Base-by-base conservation (phyloP, 2,888 invertebrate genomes). In the Polydrusus tereticollis region DNA sequence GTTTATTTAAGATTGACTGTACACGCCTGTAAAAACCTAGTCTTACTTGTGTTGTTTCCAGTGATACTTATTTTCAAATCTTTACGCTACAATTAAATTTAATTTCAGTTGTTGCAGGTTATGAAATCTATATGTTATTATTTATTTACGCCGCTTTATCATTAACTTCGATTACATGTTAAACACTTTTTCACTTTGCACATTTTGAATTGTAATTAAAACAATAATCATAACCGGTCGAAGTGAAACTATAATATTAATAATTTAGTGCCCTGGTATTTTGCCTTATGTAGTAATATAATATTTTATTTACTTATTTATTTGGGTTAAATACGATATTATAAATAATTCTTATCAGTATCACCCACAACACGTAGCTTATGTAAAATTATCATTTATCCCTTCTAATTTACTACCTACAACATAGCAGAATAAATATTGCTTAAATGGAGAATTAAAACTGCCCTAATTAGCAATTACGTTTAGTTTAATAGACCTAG, bases 121-220 rank as follows among this genome's bases (percentile, higher is more conserved):
- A 60, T 29, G 71, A 65, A 71, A 71, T 62, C 50, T 29, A 38
- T 60, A 43, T 62, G 41, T 47, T 64, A 57, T 43, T 64, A 71
- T 66, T 71, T 71, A 71, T 65, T 43, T 43, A 26, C 38, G 45
- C 71, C 71, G 66, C 65, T 66, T 71, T 71, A 66, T 71, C 52
- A 71, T 71, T 71, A 71, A 38, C 16, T 58, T 55, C 41, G 55
- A 71, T 71, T 71, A 66, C 45, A 60, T 33, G 60, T 66, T 59
- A 29, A 67, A 67, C 23, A 58, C n/a, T 38, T 58, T 67, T 65
- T 65, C 36, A 47, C 36, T 50, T 59, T 23, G 8, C 29, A 29
- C 16, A 58, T 58, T 67, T 67, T 29, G 58, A 68, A 50, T 16
- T 47, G 67, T 26, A 66, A 66, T 66, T 65, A 65, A 64, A 52